Percentiles rank a stretch among this genome's conserved stretches.
Evolutionary conservation across 2,888 invertebrate genomes (phyloP).

Genomic region (Aphodius sticticus): DNA sequence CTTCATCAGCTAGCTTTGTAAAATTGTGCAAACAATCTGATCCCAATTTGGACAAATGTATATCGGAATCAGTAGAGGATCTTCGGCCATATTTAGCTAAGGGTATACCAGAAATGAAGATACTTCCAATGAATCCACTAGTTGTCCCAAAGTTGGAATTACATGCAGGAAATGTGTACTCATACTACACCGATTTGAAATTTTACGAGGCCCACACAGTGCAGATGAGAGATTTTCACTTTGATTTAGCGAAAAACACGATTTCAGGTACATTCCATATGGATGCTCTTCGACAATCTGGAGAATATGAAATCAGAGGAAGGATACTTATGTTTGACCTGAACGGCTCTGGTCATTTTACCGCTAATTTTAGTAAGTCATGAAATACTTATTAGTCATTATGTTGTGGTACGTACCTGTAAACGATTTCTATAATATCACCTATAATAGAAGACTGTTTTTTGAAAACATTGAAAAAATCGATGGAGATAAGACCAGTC

Average conservation of each 20-base stretch:
- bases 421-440: too few relatives aligned
- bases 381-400: neutral
- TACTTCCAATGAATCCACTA: conserved; percentile 61
- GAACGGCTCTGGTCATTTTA: conserved; percentile 59
- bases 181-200: conserved; percentile 48
- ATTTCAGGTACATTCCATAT: conserved; percentile 54
- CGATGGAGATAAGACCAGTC: too few relatives aligned
- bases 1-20: conserved; percentile 55
- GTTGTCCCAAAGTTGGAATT: conserved; percentile 57
- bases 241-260: conserved; percentile 55
- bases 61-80: conserved; percentile 55
- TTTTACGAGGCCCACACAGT: conserved; percentile 63
- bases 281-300: conserved; percentile 50
- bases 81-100: conserved; percentile 56
- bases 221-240: conserved; percentile 47
- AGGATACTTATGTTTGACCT: conserved; percentile 60
- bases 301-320: conserved; percentile 60
- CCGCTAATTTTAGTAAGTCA: conserved; percentile 62
- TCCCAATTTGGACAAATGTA: conserved; percentile 59
- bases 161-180: conserved; percentile 37
- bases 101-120: conserved; percentile 58
- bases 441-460: too few relatives aligned
- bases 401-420: neutral
- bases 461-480: too few relatives aligned
- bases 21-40: conserved; percentile 59